These are phyloP conservation scores for Boloria euphrosyne DNA, from an alignment of 2,888 invertebrate genomes.

Conservation along the genomic window DNA sequence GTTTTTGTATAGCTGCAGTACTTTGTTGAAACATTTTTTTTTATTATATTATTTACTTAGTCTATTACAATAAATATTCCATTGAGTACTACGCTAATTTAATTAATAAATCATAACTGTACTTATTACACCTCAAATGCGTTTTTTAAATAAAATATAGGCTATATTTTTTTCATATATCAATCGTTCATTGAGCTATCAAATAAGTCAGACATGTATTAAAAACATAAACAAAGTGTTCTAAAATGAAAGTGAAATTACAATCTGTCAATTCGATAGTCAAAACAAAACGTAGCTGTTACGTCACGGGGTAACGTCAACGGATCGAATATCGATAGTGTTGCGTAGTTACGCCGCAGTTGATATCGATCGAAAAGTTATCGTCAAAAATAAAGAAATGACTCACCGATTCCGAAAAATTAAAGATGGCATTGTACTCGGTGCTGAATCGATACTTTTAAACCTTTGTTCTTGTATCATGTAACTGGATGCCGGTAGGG, in stretches of 20 bases:
- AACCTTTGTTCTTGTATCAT: conserved; percentile 75
- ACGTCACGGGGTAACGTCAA: conserved; percentile 43
- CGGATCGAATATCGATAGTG: conserved; percentile 58
- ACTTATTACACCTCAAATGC: background rate
- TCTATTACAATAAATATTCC: too few species aligned
- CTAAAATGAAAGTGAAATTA: conserved; percentile 36
- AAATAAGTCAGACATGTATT: conserved; percentile 1
- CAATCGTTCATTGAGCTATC: conserved; percentile 43
- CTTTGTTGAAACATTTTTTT: too few species aligned
- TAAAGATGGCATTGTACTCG: conserved; percentile 84
- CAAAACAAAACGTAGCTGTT: conserved; percentile 38
- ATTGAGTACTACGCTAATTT: too few species aligned
- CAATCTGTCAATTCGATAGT: conserved; percentile 34
- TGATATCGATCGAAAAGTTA: conserved; percentile 44
- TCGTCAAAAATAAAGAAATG: conserved; percentile 48
- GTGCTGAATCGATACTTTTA: conserved; percentile 69
- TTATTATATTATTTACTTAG: too few species aligned
- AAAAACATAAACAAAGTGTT: conserved; percentile 17
- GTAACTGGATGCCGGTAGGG: conserved; percentile 73
- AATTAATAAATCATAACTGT: background rate
- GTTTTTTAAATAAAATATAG: background rate
- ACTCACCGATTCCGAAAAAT: conserved; percentile 85
- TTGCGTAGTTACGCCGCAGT: conserved; percentile 51
- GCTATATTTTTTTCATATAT: conserved; percentile 41
- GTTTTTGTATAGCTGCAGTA: too few species aligned